Percentiles rank a stretch among this genome's conserved stretches.
phyloP scores from a whole-genome alignment of 92 coral and sea anemone species.

The Blastomussa wellsi region DNA sequence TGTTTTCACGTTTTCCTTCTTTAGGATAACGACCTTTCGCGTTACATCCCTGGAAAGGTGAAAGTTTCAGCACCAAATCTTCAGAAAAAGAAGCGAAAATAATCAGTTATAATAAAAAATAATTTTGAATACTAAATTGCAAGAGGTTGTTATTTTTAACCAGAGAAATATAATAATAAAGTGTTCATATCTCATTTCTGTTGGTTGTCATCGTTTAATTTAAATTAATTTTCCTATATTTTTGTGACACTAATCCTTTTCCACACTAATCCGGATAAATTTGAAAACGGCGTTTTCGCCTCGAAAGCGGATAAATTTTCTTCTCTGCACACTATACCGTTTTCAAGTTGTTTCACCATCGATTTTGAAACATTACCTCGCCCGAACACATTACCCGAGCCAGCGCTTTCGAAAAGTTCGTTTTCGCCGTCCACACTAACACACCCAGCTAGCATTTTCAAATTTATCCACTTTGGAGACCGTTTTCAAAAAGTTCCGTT shows the following conservation, averaged over 20 bases:
- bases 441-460: too few relatives aligned
- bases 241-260: too few relatives aligned
- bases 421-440: too few relatives aligned
- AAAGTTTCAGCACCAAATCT: constrained; percentile 97
- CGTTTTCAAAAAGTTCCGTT: too few relatives aligned
- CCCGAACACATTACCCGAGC: too few relatives aligned
- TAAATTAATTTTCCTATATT: not conserved
- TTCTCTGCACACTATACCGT: too few relatives aligned
- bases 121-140: not conserved
- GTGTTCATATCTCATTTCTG: not conserved
- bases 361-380: too few relatives aligned
- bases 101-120: not conserved
- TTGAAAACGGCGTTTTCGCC: not conserved
- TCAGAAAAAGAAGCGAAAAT: constrained; percentile 78
- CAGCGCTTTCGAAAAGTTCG: too few relatives aligned
- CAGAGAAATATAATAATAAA: not conserved
- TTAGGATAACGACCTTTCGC: constrained; percentile 92
- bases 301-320: too few relatives aligned
- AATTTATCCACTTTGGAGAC: too few relatives aligned
- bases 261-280: too few relatives aligned
- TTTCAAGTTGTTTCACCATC: too few relatives aligned
- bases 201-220: not conserved
- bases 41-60: constrained; percentile 95
- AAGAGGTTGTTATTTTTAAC: not conserved
- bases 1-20: not conserved